A percentile compares a stretch with the other conserved stretches of the same genome.
These are phyloP conservation scores for Antitype chi DNA, from an alignment of 2,888 invertebrate genomes.

Conservation along the genomic window DNA sequence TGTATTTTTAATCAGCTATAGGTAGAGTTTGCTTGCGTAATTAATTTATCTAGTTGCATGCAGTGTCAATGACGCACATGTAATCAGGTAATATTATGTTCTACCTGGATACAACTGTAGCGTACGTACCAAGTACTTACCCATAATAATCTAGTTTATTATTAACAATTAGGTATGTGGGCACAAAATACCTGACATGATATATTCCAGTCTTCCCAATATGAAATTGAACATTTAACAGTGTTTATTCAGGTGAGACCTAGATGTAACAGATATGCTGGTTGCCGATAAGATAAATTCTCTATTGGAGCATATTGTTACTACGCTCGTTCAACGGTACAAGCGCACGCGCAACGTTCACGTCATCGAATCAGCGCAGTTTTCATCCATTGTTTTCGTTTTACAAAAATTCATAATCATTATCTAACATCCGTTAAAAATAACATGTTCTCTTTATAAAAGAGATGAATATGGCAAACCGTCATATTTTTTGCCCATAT, in stretches of 20 bases:
- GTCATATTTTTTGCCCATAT: constrained; percentile 45
- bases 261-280: constrained; percentile 69
- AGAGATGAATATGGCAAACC: constrained; percentile 56
- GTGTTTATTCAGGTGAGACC: constrained; percentile 77
- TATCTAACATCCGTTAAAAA: constrained; percentile 63
- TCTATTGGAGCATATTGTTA: constrained; percentile 69
- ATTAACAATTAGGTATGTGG: constrained; percentile 18
- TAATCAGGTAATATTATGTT: constrained; percentile 39
- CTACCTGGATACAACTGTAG: constrained; percentile 33
- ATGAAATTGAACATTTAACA: constrained; percentile 48
- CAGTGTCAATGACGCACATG: constrained; percentile 58
- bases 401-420: constrained; percentile 64
- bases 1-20: constrained; percentile 19
- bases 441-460: constrained; percentile 65
- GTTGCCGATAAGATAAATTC: constrained; percentile 71
- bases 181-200: constrained; percentile 16
- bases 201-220: constrained; percentile 38
- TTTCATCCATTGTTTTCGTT: constrained; percentile 67
- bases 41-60: constrained; percentile 57
- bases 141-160: constrained; percentile 14
- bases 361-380: constrained; percentile 53
- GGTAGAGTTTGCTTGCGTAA: constrained; percentile 43
- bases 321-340: constrained; percentile 70
- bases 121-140: neutral
- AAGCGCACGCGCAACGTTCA: constrained; percentile 53